A percentile compares a stretch with the other conserved stretches of the same genome.
Evolutionary conservation across 2,888 invertebrate species (phyloP).

Genomic region (Noctuana brunneofusca): DNA sequence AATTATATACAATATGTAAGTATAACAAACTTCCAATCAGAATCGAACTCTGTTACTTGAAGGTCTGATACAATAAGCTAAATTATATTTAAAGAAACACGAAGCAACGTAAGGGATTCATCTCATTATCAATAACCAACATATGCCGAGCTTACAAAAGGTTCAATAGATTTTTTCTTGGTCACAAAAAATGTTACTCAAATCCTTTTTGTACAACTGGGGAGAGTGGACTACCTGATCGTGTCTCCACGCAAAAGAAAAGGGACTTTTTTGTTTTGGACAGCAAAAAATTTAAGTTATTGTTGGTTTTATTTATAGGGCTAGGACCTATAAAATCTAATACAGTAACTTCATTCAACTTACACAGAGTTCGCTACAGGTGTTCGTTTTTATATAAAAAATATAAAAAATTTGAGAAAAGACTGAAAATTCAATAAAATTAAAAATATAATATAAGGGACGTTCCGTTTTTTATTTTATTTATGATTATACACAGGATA

Average conservation of each 20-base stretch:
- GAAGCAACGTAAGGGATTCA: slow-evolving; percentile 2
- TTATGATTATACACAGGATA: no score
- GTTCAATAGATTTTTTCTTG: slow-evolving; percentile 21
- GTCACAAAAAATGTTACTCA: slow-evolving; percentile 27
- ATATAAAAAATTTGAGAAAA: not conserved
- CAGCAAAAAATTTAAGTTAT: slow-evolving; percentile 19
- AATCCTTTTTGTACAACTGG: slow-evolving; percentile 28
- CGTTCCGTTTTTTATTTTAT: no score
- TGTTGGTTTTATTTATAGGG: slow-evolving; percentile 28
- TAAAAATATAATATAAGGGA: no score
- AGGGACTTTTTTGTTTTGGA: slow-evolving; percentile 4
- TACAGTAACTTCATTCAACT: not conserved
- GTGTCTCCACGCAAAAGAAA: not conserved
- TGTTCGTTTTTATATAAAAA: not conserved
- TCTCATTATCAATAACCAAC: slow-evolving; percentile 25
- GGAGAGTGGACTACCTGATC: slow-evolving; percentile 27
- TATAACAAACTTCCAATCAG: slow-evolving; percentile 2
- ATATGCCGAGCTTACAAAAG: slow-evolving; percentile 23
- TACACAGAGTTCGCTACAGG: not conserved
- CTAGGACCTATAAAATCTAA: slow-evolving; percentile 6
- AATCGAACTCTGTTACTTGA: not conserved
- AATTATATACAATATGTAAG: no score
- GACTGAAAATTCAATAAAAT: no score
- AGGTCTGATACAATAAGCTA: not conserved
- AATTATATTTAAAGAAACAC: not conserved